Evolutionary conservation across 1,140 invertebrate species (phyloP), one percentile per base, ranked within the genome.

Genomic region (Alviniconcha marisindica): DNA sequence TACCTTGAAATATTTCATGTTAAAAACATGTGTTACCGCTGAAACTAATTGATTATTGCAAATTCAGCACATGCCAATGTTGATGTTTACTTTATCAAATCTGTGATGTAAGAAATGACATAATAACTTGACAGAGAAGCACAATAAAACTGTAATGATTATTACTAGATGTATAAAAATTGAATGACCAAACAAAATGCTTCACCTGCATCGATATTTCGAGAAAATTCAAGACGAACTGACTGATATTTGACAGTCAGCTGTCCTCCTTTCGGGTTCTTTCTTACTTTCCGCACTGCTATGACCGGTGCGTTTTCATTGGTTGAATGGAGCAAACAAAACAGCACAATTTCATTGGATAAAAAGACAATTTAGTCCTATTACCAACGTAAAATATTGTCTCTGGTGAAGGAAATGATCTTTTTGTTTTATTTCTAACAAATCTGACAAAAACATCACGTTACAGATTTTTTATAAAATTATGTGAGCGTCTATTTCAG

Each of bases 251-350:
- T 66, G 56, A 66, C 78, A 80, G 56, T 80, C 78, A 80, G 78
- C 78, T 80, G 78, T 80, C 38, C 78, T 80, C 78, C 78, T 80
- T 80, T 80, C 78, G 78, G 78, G 78, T 80, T 80, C 51, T 80
- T 33, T 80, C 56, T 66, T 66, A n/a, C 28, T 48, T 31, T 63
- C 60, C 56, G 56, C 40, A 80, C 33, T 66, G 78, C 24, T 28
- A 44, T 69, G 36, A 60, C 33, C 60, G 56, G 38, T 24, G 56
- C 40, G 44, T 80, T 80, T 80, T 80, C 56, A 80, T 80, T 80
- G 78, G 78, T 66, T 63, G 48, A 60, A 66, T 42, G 73, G 15
- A 40, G 73, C 40, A 42, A 44, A 24, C 73, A 76, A 44, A 40
- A 76, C 18, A 40, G 38, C 21, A 15, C 10, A 18, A 14, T 76